A percentile compares a stretch with the other conserved stretches of the same genome.
phyloP scores from a whole-genome alignment of 2,888 invertebrate species.

The Lasioglossum calceatum region DNA sequence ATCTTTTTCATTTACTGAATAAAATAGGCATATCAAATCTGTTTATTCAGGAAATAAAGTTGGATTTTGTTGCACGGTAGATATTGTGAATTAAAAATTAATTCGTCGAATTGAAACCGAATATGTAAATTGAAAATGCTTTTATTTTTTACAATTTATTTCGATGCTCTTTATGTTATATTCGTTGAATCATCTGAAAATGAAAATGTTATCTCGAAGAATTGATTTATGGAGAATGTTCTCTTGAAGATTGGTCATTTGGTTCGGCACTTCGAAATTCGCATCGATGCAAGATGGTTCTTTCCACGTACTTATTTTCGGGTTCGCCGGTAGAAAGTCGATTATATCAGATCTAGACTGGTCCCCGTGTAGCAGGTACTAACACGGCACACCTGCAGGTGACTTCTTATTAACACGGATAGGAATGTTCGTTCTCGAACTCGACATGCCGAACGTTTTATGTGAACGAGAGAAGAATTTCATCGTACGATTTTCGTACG shows the following conservation, averaged over 20 bases:
- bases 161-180: not conserved
- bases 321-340: slow-evolving; percentile 38
- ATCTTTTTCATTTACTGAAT: not conserved
- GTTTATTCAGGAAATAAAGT: not conserved
- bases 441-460: not conserved
- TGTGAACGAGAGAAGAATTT: not conserved
- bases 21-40: not conserved
- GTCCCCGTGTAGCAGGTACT: slow-evolving; percentile 10
- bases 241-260: not conserved
- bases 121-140: no score
- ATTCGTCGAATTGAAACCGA: not conserved
- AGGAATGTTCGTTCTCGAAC: not conserved
- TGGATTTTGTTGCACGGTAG: not conserved
- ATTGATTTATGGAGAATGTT: not conserved
- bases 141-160: not conserved
- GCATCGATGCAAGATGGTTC: not conserved
- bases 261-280: not conserved
- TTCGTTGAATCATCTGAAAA: not conserved
- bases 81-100: not conserved
- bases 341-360: slow-evolving; percentile 36
- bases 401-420: slow-evolving; percentile 21
- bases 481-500: not conserved
- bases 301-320: slow-evolving; percentile 24
- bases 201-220: not conserved
- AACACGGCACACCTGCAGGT: not conserved